Conservation (phyloP, 2,797 vertebrate genomes). For the Buphagus erythrorhynchus region DNA sequence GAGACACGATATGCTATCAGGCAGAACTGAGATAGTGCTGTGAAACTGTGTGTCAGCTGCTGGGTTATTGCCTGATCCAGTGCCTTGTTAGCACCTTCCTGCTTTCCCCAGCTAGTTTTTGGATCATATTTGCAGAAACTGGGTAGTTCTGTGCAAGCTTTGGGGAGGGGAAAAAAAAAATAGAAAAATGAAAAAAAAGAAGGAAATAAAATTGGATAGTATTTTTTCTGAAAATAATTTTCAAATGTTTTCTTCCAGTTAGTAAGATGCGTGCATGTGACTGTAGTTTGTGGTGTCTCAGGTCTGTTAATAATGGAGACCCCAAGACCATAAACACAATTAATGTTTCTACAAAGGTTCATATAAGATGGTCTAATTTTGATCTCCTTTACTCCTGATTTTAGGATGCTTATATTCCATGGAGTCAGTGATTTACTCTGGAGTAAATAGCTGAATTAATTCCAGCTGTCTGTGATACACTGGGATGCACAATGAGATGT, state of each 20-base stretch:
- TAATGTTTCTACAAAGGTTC: neutral
- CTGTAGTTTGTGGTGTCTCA: neutral
- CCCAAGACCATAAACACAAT: neutral
- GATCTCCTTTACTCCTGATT: neutral
- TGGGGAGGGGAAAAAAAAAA: too few species aligned
- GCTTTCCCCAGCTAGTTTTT: neutral
- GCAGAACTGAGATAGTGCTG: neutral
- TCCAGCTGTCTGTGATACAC: neutral
- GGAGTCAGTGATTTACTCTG: neutral
- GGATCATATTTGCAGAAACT: neutral
- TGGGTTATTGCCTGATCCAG: neutral
- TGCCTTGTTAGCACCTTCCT: neutral
- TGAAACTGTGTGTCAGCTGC: neutral
- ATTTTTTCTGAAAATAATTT: neutral
- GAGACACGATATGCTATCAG: neutral
- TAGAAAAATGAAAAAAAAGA: neutral
- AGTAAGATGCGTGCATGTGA: fast-evolving
- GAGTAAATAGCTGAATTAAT: constrained; percentile 7
- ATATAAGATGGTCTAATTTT: neutral
- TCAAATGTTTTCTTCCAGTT: neutral
- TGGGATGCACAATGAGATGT: neutral
- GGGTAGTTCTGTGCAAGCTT: neutral
- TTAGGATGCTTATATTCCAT: neutral
- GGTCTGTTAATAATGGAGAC: neutral
- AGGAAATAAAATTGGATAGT: neutral